Base-by-base conservation (phyloP, 1,140 invertebrate species). In the Solen grandis region DNA sequence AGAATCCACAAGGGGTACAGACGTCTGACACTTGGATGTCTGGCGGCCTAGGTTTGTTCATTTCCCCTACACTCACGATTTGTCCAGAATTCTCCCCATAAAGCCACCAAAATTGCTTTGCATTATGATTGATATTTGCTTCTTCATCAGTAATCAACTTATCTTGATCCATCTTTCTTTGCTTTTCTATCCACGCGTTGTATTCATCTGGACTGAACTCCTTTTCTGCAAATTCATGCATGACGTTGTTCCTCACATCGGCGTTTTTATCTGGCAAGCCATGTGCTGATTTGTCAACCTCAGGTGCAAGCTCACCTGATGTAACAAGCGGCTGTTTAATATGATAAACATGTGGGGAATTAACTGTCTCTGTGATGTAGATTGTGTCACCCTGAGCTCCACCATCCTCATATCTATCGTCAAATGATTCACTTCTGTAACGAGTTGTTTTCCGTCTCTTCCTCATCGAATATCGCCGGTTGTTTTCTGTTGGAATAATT, bases 191-290 rank as follows among this genome's bases (percentile, higher is more conserved):
- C 59, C 68, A 80, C 25, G 62, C 13, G 25, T 72, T 52, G 35
- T 80, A 80, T 72, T 80, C 77, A 29, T 80, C 54, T 22, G 55
- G 54, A 16, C 36, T 54, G 50, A 72, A 73, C 62, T 80, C 77
- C n/a, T 73, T 80, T 35, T 73, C 35, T 19, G 77, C 77, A 72
- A 59, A 80, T 10, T 4, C 52, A 4, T 63, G 35, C 77, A 72
- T 80, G 41, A 19, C 8, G 19, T 8, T 46, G 19, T 8, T 10
- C 19, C 41, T 46, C 8, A 19, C 8, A 10, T 8, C 8, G 8
- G 8, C 41, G 8, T 46, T 8, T 46, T 10, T 19, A 10, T 46
- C 19, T 19, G 41, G 41, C 19, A 19, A 19, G 19, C 19, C 8
- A 46, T 46, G 41, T 19, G 8, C 8, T 46, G 8, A 8, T 10